These are phyloP conservation scores for Aldrovandia affinis DNA, from an alignment of 2,797 vertebrate genomes.

Conservation along the genomic window DNA sequence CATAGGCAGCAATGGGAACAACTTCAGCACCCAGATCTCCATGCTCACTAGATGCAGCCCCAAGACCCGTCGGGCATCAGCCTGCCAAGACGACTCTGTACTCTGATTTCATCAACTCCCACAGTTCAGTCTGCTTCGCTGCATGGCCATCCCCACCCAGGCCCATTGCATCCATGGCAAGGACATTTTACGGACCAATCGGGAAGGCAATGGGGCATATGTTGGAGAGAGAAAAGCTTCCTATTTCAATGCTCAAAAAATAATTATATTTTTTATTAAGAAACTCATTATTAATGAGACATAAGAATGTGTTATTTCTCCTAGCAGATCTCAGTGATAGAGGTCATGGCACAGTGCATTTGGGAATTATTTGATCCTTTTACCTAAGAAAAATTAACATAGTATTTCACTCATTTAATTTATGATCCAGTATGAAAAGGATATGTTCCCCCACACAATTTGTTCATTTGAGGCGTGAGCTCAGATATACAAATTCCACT, in stretches of 20 bases:
- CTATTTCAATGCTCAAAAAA: background rate
- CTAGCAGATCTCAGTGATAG: background rate
- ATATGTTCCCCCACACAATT: background rate
- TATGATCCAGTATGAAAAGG: background rate
- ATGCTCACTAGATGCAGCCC: constrained; percentile 93
- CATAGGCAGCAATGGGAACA: constrained; percentile 87
- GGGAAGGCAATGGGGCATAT: background rate
- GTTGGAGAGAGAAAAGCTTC: background rate
- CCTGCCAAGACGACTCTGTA: constrained; percentile 69
- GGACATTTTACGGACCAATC: constrained; percentile 24
- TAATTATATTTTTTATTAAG: background rate
- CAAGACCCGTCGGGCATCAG: constrained; percentile 75
- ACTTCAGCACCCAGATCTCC: constrained; percentile 95
- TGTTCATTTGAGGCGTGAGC: background rate
- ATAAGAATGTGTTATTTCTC: background rate
- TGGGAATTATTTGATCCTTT: background rate
- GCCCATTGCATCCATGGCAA: constrained; percentile 2
- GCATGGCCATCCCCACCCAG: background rate
- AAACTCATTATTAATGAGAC: background rate
- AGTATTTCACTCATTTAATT: background rate
- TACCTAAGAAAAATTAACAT: background rate
- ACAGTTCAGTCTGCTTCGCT: background rate
- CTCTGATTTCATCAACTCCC: constrained; percentile 53
- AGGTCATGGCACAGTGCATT: background rate
- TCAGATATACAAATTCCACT: background rate